phyloP scores from a whole-genome alignment of 2,888 invertebrate species.

The Ischnura elegans region DNA sequence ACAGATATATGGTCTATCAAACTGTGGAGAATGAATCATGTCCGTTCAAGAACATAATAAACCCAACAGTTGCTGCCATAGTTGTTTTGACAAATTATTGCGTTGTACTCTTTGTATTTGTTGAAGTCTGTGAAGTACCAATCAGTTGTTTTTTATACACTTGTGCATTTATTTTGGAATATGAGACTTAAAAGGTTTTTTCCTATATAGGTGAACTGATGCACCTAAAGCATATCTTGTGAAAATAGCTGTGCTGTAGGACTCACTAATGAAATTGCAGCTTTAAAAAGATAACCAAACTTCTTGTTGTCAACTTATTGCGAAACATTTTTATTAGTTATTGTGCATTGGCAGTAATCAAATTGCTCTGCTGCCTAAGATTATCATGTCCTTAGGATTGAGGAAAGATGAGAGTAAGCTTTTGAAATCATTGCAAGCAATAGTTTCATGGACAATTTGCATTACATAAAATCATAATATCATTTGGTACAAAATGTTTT shows the following conservation, averaged over 20 bases:
- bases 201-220: conserved; percentile 22
- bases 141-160: neutral
- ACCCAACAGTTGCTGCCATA: conserved; percentile 43
- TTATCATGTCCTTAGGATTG: conserved; percentile 2
- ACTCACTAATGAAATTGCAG: conserved; percentile 4
- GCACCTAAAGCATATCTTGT: conserved; percentile 27
- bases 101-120: conserved; percentile 9
- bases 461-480: conserved; percentile 41
- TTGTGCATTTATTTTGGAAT: neutral
- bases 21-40: conserved; percentile 27
- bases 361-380: conserved; percentile 39
- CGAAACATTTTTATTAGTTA: conserved; percentile 38
- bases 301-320: neutral
- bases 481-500: conserved; percentile 41
- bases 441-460: conserved; percentile 29
- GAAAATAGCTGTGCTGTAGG: conserved; percentile 32
- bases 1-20: conserved; percentile 34
- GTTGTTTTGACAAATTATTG: conserved; percentile 30
- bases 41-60: conserved; percentile 42
- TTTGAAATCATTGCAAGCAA: neutral
- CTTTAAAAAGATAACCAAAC: neutral
- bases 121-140: neutral
- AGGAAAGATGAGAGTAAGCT: neutral
- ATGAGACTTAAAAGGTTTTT: neutral
- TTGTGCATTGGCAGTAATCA: conserved; percentile 47